Conservation (phyloP, 1,140 invertebrate species). For the Wiebesia pumilae region DNA sequence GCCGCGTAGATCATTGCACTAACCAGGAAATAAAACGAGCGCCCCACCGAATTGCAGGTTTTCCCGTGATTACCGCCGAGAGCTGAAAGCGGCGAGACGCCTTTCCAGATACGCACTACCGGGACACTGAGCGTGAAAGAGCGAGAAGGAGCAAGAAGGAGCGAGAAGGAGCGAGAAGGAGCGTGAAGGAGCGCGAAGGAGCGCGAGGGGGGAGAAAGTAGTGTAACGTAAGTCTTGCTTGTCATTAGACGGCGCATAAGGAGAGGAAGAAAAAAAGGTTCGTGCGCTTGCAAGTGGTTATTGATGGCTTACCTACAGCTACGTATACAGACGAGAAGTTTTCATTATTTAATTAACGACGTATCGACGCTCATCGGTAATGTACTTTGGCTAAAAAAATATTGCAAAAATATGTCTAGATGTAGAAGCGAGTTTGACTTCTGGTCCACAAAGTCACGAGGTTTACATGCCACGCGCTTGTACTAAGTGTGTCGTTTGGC, state of each 20-base stretch:
- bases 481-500: not conserved
- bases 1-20: constrained; percentile 67
- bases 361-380: not conserved
- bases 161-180: not conserved
- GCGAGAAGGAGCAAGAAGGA: no score
- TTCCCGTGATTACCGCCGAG: constrained; percentile 63
- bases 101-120: constrained; percentile 15
- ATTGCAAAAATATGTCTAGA: constrained; percentile 4
- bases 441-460: not conserved
- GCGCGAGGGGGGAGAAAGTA: not conserved
- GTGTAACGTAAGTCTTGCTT: not conserved
- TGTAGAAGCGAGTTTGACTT: not conserved
- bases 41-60: constrained; percentile 67
- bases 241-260: not conserved
- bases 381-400: not conserved
- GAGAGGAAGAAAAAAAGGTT: constrained; percentile 11
- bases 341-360: constrained; percentile 31
- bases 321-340: not conserved
- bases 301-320: not conserved
- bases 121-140: not conserved
- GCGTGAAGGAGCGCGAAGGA: not conserved
- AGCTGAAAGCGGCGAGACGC: constrained; percentile 59
- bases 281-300: not conserved
- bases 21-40: constrained; percentile 71
- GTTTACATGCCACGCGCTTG: no score